Evolutionary conservation across 2,113 vertebrate genomes (phyloP), one percentile per base, ranked within the genome.

Genomic region (Puntigrus tetrazona): DNA sequence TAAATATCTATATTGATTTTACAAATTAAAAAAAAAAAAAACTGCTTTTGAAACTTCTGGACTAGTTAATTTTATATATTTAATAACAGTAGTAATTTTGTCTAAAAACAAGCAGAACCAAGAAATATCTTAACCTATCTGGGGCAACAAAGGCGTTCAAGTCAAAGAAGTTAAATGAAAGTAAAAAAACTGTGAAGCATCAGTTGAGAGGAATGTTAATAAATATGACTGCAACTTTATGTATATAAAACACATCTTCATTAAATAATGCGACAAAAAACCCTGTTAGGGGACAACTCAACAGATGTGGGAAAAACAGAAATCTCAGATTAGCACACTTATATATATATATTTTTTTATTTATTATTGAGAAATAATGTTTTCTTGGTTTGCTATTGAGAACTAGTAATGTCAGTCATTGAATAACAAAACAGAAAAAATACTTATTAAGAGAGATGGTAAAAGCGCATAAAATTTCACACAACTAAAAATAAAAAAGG

Each of bases 301-400:
- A 1, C 65, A 22, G 65, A 69, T 69, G 20, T 10, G 31, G 18
- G 31, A 69, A 22, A 22, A 69, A 69, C 65, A 22, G 34, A 69
- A 20, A 36, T 34, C 31, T 38, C 43, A 27, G 72, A 22, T 22
- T 36, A 83, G 55, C 81, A 76, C 38, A 25, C 76, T 86, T 81
- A 81, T 86, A 22, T 27, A 10, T 81, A 81, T 86, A 22, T 27
- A 10, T 81, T 76, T 77, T 36, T 10, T 5, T 16, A 47, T 16
- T 50, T 83, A 69, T 85, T 50, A 85, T 80, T 83, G 55, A 27
- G 76, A 73, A 29, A 43, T 69, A 22, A 4, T 38, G 52, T 75
- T 38, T 85, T 57, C 75, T 38, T n/a, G 5, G 20, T 36, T 81
- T 78, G 36, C 18, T n/a, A 31, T 31, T 36, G 47, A 47, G 20